phyloP scores from a whole-genome alignment of 2,888 invertebrate genomes.

The Brenthis hecate region DNA sequence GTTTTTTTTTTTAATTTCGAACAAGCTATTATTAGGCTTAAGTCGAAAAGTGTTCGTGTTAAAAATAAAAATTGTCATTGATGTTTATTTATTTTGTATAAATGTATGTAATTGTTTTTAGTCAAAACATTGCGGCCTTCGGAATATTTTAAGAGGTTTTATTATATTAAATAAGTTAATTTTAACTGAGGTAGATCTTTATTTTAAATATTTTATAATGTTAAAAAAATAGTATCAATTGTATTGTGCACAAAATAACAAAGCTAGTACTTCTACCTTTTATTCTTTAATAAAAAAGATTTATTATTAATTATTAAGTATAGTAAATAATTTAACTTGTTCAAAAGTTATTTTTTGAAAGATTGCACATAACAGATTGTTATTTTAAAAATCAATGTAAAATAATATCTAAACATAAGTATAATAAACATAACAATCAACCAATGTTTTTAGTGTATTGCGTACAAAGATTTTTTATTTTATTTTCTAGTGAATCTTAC shows the following conservation, averaged over 20 bases:
- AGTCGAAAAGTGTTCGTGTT: background rate
- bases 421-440: conserved; percentile 2
- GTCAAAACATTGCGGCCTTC: conserved; percentile 6
- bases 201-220: too few relatives aligned
- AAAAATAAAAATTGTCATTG: background rate
- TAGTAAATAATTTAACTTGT: too few relatives aligned
- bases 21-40: background rate
- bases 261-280: too few relatives aligned
- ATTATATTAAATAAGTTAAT: background rate
- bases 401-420: background rate
- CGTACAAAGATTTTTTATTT: conserved; percentile 13
- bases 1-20: conserved; percentile 35
- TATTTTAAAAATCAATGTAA: background rate
- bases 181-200: background rate
- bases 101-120: background rate
- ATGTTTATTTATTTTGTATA: conserved; percentile 10
- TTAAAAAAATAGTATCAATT: too few relatives aligned
- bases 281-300: too few relatives aligned
- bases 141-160: background rate
- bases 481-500: background rate
- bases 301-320: too few relatives aligned
- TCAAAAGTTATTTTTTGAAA: too few relatives aligned
- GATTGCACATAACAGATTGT: background rate
- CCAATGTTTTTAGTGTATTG: conserved; percentile 7
- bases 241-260: too few relatives aligned